Evolutionary conservation across 2,113 vertebrate species (phyloP), one percentile per base, ranked within the genome.

Genomic region (Siphamia tubifer): DNA sequence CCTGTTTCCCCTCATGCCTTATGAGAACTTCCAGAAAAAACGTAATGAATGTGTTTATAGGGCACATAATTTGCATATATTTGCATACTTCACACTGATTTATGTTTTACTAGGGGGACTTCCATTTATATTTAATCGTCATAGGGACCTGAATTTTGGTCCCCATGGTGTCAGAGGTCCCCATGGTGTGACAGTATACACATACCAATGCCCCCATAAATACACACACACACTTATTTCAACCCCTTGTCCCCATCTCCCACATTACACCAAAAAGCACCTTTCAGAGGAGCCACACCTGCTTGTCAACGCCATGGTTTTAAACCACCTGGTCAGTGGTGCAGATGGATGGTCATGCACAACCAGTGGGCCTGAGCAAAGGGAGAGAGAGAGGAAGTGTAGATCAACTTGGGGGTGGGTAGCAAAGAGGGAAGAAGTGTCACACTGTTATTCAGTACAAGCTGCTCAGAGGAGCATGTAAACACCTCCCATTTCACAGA

Each of bases 271-370:
- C 44, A 31, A 79, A 76, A 65, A 74, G 69, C 69, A 73, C 68
- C 74, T 85, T 79, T 84, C 58, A 74, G 53, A 79, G 40, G 61
- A 73, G 34, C 47, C 73, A 38, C 68, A 77, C 77, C 77, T 81
- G 82, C 74, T 61, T 81, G 82, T 86, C 81, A 80, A 58, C 64
- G 74, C 40, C 15, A 1, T 24, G 47, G 69, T 47, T 63, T 70
- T 62, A 82, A 83, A 73, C 56, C 68, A 54, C 38, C 73, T 64
- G 86, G 79, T 83, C 88, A 83, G 38, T 79, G 87, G 84, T 89
- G 89, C 86, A 88, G 79, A 86, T 77, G 87, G 84, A 73, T 84
- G 84, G n/a, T 53, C 84, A 54, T 52, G 60, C 60, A 75, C 63
- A 79, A 68, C 24, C n/a, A 8, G 52, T 11, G 10, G 45, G 64